These are phyloP conservation scores for Drosophila sordidula DNA, from an alignment of 2,888 invertebrate genomes.

Conservation along the genomic window DNA sequence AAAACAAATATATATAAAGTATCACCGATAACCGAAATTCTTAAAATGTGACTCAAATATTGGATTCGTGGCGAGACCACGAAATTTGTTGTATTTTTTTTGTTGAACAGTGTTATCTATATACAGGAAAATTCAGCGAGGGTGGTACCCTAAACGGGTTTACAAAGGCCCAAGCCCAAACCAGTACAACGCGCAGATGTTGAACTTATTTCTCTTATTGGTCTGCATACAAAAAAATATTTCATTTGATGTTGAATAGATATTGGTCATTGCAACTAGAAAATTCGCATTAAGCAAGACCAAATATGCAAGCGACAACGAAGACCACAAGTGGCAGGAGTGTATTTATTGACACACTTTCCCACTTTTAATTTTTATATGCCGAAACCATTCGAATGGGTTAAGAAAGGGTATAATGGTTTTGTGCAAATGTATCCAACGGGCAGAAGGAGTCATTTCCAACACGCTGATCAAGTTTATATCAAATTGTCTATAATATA, in stretches of 20 bases:
- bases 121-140: constrained; percentile 43
- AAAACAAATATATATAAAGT: no score
- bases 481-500: no score
- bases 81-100: background rate
- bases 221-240: constrained; percentile 42
- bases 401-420: background rate
- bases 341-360: constrained; percentile 26
- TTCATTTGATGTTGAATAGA: constrained; percentile 39
- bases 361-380: background rate
- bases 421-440: background rate
- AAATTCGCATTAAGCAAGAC: constrained; percentile 21
- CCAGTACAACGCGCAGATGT: constrained; percentile 65
- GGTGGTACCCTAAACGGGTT: constrained; percentile 77
- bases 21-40: no score
- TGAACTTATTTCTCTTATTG: constrained; percentile 69
- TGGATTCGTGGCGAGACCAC: background rate
- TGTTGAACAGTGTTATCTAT: constrained; percentile 11
- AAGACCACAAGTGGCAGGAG: constrained; percentile 15
- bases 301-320: constrained; percentile 13
- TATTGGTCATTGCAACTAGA: constrained; percentile 41
- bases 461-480: no score
- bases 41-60: no score
- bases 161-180: constrained; percentile 48
- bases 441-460: background rate
- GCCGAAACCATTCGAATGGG: background rate